Conservation (phyloP, 2,113 vertebrate species). For the Xerus inauris region DNA sequence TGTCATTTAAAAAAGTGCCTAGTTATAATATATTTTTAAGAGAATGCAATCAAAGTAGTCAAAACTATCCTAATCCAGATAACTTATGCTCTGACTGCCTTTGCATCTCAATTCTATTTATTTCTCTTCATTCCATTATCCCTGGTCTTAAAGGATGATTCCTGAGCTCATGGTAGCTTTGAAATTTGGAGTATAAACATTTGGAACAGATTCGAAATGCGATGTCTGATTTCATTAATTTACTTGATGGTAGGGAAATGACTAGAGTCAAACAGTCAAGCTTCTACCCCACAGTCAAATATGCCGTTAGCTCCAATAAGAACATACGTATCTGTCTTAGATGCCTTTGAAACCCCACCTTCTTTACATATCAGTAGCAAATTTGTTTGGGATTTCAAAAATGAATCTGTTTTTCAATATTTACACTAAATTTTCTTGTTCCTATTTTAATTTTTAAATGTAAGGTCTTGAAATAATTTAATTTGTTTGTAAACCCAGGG, state of each 20-base stretch:
- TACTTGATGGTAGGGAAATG: background rate
- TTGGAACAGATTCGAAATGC: background rate
- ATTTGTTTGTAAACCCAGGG: constrained; percentile 16
- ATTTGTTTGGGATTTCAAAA: background rate
- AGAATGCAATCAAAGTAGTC: background rate
- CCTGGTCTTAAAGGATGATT: background rate
- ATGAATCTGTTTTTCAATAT: background rate
- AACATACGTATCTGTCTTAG: background rate
- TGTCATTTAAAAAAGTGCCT: background rate
- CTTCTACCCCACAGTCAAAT: background rate
- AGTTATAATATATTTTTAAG: background rate
- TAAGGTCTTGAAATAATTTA: background rate
- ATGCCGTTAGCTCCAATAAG: background rate
- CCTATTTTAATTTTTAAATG: background rate
- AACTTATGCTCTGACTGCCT: background rate
- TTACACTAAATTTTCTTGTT: background rate
- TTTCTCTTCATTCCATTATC: background rate
- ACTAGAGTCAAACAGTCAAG: background rate
- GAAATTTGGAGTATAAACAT: background rate
- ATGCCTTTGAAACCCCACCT: background rate
- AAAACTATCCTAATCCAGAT: background rate
- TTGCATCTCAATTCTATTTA: background rate
- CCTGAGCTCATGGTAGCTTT: background rate
- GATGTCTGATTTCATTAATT: background rate
- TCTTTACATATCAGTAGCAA: background rate